These are phyloP conservation scores for Macrostomum cliftonense DNA, from an alignment of 2,888 invertebrate species.

Conservation along the genomic window DNA sequence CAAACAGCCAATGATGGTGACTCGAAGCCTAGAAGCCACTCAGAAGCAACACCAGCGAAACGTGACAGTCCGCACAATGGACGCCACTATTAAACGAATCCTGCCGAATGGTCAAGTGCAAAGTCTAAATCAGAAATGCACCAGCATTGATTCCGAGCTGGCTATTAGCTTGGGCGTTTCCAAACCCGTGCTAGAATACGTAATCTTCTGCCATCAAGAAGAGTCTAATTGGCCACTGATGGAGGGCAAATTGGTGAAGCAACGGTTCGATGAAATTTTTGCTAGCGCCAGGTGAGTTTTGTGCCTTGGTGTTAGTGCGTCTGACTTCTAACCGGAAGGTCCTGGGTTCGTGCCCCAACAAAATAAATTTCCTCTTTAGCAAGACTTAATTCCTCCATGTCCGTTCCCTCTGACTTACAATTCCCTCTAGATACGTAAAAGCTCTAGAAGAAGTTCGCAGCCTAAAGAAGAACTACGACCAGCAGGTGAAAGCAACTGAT, in stretches of 20 bases:
- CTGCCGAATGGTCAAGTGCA: slow-evolving; percentile 23
- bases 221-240: slow-evolving; percentile 86
- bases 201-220: slow-evolving; percentile 97
- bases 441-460: slow-evolving; percentile 50
- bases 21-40: slow-evolving; percentile 51
- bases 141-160: slow-evolving; percentile 50
- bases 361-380: too few relatives aligned
- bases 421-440: slow-evolving; percentile 76
- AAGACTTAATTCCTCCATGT: too few relatives aligned
- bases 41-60: slow-evolving; percentile 29
- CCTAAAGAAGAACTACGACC: slow-evolving; percentile 24
- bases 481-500: slow-evolving; percentile 3
- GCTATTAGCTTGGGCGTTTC: slow-evolving; percentile 60
- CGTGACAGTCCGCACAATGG: slow-evolving; percentile 26
- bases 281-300: slow-evolving; percentile 52
- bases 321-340: too few relatives aligned
- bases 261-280: slow-evolving; percentile 91
- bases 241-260: slow-evolving; percentile 75
- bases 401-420: too few relatives aligned
- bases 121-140: slow-evolving; percentile 26
- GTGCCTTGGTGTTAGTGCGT: too few relatives aligned
- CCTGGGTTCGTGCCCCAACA: too few relatives aligned
- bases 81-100: slow-evolving; percentile 25
- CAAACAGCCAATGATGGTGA: slow-evolving; percentile 48
- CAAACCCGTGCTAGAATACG: slow-evolving; percentile 77